A percentile compares a stretch with the other conserved stretches of the same genome.
phyloP scores from a whole-genome alignment of 2,113 vertebrate species.

The Tenrec ecaudatus region DNA sequence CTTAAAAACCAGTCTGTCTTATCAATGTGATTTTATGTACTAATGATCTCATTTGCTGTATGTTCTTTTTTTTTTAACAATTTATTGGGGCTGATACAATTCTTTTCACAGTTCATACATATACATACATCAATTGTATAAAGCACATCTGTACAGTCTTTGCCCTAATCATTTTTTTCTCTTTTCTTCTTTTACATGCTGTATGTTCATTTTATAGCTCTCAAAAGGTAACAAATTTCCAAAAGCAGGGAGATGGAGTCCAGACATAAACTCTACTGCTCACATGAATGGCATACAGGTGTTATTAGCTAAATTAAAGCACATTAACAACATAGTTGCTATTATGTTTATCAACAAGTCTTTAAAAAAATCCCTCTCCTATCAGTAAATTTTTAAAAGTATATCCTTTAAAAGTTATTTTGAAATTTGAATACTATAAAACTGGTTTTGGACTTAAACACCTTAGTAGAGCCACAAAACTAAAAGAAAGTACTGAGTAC shows the following conservation, averaged over 20 bases:
- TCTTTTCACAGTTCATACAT: too few relatives aligned
- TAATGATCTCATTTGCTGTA: neutral
- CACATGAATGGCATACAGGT: neutral
- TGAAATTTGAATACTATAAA: constrained; percentile 26
- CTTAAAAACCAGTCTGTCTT: constrained; percentile 23
- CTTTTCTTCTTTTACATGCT: neutral
- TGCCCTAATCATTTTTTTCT: too few relatives aligned
- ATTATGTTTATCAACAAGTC: neutral
- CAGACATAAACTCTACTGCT: neutral
- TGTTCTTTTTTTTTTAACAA: constrained; percentile 35
- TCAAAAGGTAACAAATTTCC: neutral
- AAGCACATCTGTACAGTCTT: too few relatives aligned
- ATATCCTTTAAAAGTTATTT: constrained; percentile 37
- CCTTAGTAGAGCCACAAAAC: constrained; percentile 48
- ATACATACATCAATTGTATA: too few relatives aligned
- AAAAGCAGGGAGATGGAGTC: neutral
- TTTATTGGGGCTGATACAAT: too few relatives aligned
- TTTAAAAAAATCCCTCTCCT: neutral
- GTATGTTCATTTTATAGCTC: constrained; percentile 1
- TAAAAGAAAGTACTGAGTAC: constrained; percentile 15
- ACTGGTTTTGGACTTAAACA: constrained; percentile 42
- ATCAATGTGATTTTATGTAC: constrained; percentile 41
- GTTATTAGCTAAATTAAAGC: constrained; percentile 6
- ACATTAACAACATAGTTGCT: neutral
- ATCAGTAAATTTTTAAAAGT: constrained; percentile 28